phyloP scores from a whole-genome alignment of 2,113 vertebrate genomes.

The Tyrannus savana region DNA sequence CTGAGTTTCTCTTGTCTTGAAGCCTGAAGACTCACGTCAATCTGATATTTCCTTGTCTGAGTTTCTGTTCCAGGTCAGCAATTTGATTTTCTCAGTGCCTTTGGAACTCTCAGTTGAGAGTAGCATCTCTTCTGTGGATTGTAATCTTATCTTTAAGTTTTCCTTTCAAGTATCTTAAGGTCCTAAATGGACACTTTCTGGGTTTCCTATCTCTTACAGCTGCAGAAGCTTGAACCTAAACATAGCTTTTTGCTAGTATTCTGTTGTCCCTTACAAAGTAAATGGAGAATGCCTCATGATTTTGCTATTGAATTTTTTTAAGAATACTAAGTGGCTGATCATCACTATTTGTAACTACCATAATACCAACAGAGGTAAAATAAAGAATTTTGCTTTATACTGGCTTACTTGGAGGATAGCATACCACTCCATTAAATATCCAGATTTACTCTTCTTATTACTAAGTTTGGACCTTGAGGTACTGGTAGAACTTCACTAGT shows the following conservation, averaged over 20 bases:
- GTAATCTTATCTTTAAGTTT: conserved; percentile 20
- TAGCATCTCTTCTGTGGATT: not conserved
- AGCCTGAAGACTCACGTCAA: not conserved
- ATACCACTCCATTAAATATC: not conserved
- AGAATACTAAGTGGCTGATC: not conserved
- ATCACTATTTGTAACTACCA: not conserved
- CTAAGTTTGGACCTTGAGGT: not conserved
- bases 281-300: not conserved
- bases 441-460: not conserved
- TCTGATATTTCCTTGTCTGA: conserved; percentile 28
- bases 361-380: not conserved
- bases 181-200: not conserved
- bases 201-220: not conserved
- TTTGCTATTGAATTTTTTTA: not conserved
- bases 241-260: not conserved
- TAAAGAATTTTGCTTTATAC: not conserved
- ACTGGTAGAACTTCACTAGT: not conserved
- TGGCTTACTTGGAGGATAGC: not conserved
- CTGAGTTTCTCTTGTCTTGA: not conserved
- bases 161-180: not conserved
- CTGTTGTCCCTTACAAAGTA: not conserved
- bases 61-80: conserved; percentile 7
- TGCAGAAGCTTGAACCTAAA: not conserved
- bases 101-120: not conserved
- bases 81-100: not conserved